Percentiles rank a stretch among this genome's conserved stretches.
Conservation (phyloP, 2,888 invertebrate genomes). For the Steromphala cineraria region DNA sequence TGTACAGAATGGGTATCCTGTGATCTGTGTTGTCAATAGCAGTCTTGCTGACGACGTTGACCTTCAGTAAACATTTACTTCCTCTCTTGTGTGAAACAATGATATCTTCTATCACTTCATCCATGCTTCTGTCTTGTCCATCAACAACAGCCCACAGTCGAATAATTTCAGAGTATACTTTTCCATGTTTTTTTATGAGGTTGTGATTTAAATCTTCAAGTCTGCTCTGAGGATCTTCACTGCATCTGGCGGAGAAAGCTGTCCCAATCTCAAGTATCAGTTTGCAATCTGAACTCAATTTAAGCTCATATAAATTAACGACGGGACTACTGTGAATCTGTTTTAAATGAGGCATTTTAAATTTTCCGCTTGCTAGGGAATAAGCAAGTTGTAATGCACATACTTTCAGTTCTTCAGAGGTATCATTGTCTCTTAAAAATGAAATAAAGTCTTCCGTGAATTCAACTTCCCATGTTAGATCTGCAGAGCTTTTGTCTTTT, state of each 20-base stretch:
- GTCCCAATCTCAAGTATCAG: constrained; percentile 67
- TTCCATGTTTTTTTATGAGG: constrained; percentile 47
- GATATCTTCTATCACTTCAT: constrained; percentile 42
- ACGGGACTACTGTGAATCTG: constrained; percentile 48
- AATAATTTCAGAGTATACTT: constrained; percentile 64
- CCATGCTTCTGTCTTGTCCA: constrained; percentile 40
- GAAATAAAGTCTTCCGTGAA: constrained; percentile 66
- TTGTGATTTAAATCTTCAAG: constrained; percentile 45
- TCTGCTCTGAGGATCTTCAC: too few relatives aligned
- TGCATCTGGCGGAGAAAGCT: constrained; percentile 60
- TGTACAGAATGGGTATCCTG: constrained; percentile 31
- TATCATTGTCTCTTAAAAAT: constrained; percentile 50
- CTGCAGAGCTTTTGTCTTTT: constrained; percentile 55
- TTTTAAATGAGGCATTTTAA: constrained; percentile 52
- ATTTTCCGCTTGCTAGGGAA: constrained; percentile 62
- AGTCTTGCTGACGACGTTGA: constrained; percentile 48
- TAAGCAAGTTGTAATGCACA: constrained; percentile 53
- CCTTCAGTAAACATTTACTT: constrained; percentile 56
- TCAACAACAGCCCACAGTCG: constrained; percentile 51
- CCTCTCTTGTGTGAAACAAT: constrained; percentile 59
- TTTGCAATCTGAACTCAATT: constrained; percentile 46
- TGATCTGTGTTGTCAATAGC: constrained; percentile 26
- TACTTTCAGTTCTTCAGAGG: constrained; percentile 49
- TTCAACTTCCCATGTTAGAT: constrained; percentile 67
- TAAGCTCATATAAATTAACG: constrained; percentile 52